Base-by-base conservation (phyloP, 1,140 invertebrate species). In the Drosophila setifemur region DNA sequence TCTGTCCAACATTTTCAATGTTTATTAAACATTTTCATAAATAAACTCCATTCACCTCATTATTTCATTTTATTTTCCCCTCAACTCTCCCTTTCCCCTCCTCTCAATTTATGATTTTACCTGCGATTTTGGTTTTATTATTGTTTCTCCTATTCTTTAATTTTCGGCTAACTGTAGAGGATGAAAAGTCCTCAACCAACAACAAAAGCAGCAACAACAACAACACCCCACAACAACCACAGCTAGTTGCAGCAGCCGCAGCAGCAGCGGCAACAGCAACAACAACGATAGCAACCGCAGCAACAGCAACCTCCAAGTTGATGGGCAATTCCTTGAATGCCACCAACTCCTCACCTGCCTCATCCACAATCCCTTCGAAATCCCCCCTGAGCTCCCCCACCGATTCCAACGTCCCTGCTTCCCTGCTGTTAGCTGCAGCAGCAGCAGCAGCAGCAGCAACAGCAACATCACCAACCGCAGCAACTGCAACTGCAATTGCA, bases 171-270 rank as follows among this genome's bases (percentile, higher is more conserved):
- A 14, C 50, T 35, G 39, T 67, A 82, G 78, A 82, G 78, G 78
- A 73, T 60, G 63, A 60, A 73, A 73, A 57, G 49, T 81, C 82
- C 53, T 86, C 82, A 11, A 44, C 47, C 45, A 76, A 70, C 53
- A 66, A 48, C 53, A 64, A 61, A 57, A 58, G 48, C 54, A 54
- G 60, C 29, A 31, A 35, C 57, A 66, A 53, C 55, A 72, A 42
- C 63, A 48, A 73, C 60, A 68, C 45, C 48, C 47, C 39, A 3
- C 31, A 54, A 28, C 26, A 73, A 18, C n/a, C n/a, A n/a, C 55
- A 70, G 31, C 43, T 43, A 58, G 37, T 49, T 39, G 35, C 42
- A 42, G 31, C 35, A 28, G 47, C 14, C 40, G 49, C 26, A 70
- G 28, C 66, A 68, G 19, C 70, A 28, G 21, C 49, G 37, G 19